These are phyloP conservation scores for Hestina assimilis DNA, from an alignment of 1,140 invertebrate species.

Conservation along the genomic window DNA sequence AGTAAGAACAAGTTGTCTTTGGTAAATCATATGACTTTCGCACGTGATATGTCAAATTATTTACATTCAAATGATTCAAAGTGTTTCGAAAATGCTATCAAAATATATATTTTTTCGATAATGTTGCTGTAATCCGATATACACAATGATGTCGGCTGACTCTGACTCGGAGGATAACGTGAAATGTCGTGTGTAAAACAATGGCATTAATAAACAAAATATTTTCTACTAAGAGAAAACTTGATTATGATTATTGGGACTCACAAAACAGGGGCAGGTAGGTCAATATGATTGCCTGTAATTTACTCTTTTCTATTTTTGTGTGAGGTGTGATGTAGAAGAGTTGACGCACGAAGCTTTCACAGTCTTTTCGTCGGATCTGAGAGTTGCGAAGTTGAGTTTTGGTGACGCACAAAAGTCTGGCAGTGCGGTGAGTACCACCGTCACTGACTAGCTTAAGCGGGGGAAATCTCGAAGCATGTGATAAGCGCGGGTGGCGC, in stretches of 20 bases:
- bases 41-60: slow-evolving; percentile 66
- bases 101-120: slow-evolving; percentile 32
- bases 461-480: slow-evolving; percentile 44
- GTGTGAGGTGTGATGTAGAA: slow-evolving; percentile 35
- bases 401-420: slow-evolving; percentile 49
- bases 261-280: slow-evolving; percentile 66
- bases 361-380: slow-evolving; percentile 5
- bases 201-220: slow-evolving; percentile 74
- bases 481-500: slow-evolving; percentile 57
- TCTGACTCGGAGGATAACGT: slow-evolving; percentile 38
- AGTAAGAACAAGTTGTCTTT: slow-evolving; percentile 51
- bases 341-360: slow-evolving; percentile 46
- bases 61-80: slow-evolving; percentile 43
- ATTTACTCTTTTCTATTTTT: slow-evolving; percentile 52
- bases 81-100: slow-evolving; percentile 39
- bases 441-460: slow-evolving; percentile 31
- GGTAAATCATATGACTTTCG: slow-evolving; percentile 70
- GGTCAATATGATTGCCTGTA: slow-evolving; percentile 38
- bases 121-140: slow-evolving; percentile 17
- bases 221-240: slow-evolving; percentile 70
- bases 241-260: slow-evolving; percentile 58
- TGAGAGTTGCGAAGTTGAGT: slow-evolving; percentile 23
- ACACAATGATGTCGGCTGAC: slow-evolving; percentile 41
- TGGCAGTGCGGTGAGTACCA: slow-evolving; percentile 34
- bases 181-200: slow-evolving; percentile 52